Conservation (phyloP, 1,140 invertebrate species). For the Bombus waltoni region DNA sequence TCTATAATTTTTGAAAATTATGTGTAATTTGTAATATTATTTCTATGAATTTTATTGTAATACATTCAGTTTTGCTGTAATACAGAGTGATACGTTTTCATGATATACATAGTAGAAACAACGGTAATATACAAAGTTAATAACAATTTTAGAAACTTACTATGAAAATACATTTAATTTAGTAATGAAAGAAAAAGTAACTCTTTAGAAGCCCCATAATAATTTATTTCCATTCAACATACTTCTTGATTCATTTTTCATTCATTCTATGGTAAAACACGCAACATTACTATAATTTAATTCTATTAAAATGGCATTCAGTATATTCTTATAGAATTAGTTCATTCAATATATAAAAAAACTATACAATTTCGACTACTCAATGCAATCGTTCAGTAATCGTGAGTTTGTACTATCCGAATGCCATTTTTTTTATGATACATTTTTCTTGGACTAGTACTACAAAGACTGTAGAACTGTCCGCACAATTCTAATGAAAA, state of each 20-base stretch:
- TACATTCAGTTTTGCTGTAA: neutral
- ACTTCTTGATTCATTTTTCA: constrained; percentile 53
- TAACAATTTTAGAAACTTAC: constrained; percentile 41
- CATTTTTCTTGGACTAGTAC: constrained; percentile 74
- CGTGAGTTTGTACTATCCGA: constrained; percentile 82
- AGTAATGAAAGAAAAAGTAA: constrained; percentile 29
- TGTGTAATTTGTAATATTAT: neutral
- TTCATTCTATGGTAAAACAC: constrained; percentile 76
- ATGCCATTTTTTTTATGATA: constrained; percentile 82
- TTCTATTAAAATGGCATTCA: constrained; percentile 83
- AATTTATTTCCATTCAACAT: constrained; percentile 63
- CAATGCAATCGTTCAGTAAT: constrained; percentile 79
- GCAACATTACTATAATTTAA: constrained; percentile 76
- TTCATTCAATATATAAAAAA: constrained; percentile 82
- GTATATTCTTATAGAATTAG: constrained; percentile 79
- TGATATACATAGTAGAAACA: constrained; percentile 9
- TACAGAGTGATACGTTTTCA: constrained; percentile 40
- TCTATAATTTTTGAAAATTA: neutral
- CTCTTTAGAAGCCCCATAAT: constrained; percentile 78
- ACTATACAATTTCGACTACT: constrained; percentile 83
- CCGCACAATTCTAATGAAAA: constrained; percentile 78
- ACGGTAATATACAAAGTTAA: constrained; percentile 36
- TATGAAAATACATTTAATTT: constrained; percentile 47
- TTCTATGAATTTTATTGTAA: constrained; percentile 14
- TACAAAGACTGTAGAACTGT: constrained; percentile 71